Conservation (phyloP, 2,888 invertebrate genomes). For the Bembecia ichneumoniformis region DNA sequence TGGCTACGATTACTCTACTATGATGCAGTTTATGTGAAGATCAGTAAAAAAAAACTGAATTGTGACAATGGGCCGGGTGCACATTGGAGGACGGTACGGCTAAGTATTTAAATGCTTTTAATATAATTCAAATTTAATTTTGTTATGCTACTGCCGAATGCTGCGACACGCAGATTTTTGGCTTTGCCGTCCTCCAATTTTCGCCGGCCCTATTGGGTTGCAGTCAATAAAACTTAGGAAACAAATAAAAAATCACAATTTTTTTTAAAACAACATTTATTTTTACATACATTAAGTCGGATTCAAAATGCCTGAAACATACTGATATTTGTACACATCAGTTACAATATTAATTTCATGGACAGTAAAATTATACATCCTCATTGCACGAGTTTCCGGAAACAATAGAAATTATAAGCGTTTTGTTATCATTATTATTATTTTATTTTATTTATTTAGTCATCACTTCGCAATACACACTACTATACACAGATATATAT, state of each 20-base stretch:
- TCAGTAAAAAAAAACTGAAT: too few species aligned
- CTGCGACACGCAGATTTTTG: too few species aligned
- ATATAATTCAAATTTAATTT: too few species aligned
- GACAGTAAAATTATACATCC: conserved; percentile 62
- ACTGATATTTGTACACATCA: conserved; percentile 70
- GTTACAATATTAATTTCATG: conserved; percentile 62
- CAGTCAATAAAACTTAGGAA: conserved; percentile 13
- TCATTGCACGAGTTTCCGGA: conserved; percentile 48
- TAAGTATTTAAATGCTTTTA: too few species aligned
- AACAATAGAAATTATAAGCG: conserved; percentile 52
- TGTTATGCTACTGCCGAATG: too few species aligned
- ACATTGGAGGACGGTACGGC: too few species aligned
- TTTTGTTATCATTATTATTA: conserved; percentile 15
- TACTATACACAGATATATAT: conserved; percentile 44
- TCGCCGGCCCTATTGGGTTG: too few species aligned
- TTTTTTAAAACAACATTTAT: conserved; percentile 72
- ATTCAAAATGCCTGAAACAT: conserved; percentile 72
- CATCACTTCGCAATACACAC: conserved; percentile 55
- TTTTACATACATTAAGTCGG: conserved; percentile 73
- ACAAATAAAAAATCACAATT: conserved; percentile 58
- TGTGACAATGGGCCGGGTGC: too few species aligned
- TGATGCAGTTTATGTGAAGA: too few species aligned
- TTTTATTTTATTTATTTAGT: conserved; percentile 22
- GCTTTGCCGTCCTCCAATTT: too few species aligned
- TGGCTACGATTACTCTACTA: too few species aligned